phyloP scores from a whole-genome alignment of 2,797 vertebrate genomes.

The Danio choprae region DNA sequence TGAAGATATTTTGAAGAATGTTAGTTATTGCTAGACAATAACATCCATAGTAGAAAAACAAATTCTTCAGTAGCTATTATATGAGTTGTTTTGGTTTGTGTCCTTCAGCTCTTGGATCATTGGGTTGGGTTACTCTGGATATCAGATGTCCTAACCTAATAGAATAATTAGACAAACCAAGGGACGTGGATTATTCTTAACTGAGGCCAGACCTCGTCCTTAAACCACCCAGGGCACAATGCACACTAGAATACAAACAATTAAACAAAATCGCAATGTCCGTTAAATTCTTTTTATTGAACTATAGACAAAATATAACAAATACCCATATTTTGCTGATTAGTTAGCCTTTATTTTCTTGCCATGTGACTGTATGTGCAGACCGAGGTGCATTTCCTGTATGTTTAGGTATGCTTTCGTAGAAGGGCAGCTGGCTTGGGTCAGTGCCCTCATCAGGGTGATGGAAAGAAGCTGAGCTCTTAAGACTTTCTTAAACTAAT shows the following conservation, averaged over 20 bases:
- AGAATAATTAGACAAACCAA: slow-evolving; percentile 40
- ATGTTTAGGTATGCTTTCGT: background rate
- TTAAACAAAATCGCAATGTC: slow-evolving; percentile 6
- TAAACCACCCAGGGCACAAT: background rate
- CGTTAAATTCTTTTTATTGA: background rate
- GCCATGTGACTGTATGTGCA: background rate
- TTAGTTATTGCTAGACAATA: too few species aligned
- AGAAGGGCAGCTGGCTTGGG: slow-evolving; percentile 1
- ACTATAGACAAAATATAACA: background rate
- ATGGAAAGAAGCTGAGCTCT: slow-evolving; percentile 27
- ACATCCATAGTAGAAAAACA: too few species aligned
- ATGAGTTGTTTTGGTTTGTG: background rate
- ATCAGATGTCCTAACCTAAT: slow-evolving; percentile 49
- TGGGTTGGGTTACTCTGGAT: background rate
- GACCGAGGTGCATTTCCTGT: background rate
- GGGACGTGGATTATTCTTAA: slow-evolving; percentile 47
- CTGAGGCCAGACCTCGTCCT: slow-evolving; percentile 31
- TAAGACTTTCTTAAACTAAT: slow-evolving; percentile 25
- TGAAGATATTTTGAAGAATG: too few species aligned
- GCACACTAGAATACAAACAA: background rate
- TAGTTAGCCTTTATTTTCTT: background rate
- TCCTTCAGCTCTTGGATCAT: slow-evolving; percentile 14
- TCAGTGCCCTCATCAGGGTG: slow-evolving; percentile 1
- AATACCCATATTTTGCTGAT: background rate
- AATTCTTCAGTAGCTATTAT: too few species aligned